Evolutionary conservation across 2,797 vertebrate genomes (phyloP).

Genomic region (Pangasius macronema): DNA sequence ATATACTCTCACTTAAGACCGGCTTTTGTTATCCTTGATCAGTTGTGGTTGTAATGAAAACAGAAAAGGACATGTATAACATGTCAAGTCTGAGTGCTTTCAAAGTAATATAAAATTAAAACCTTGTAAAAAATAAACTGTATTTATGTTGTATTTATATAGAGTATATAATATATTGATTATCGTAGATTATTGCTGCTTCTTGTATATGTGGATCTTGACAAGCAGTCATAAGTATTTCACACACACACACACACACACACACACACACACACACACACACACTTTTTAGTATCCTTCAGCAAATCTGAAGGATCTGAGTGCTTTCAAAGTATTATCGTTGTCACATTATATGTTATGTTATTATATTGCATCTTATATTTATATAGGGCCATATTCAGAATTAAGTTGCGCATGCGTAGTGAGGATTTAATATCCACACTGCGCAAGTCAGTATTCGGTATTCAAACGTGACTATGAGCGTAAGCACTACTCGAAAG

Average conservation of each 20-base stretch:
- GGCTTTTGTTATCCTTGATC: neutral
- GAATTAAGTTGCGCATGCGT: neutral
- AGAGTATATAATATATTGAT: neutral
- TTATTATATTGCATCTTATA: neutral
- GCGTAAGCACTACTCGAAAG: neutral
- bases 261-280: too few relatives aligned
- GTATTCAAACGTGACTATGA: neutral
- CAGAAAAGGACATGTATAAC: too few relatives aligned
- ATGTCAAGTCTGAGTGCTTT: too few relatives aligned
- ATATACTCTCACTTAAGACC: slow-evolving; percentile 6
- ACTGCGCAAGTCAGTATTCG: too few relatives aligned
- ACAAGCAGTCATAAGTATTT: neutral
- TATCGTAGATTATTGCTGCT: neutral
- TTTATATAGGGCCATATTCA: neutral
- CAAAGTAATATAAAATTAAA: neutral
- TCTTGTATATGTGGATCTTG: neutral
- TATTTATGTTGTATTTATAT: neutral
- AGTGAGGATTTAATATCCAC: neutral
- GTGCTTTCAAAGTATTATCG: neutral
- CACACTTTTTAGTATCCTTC: neutral
- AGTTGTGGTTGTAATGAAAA: neutral
- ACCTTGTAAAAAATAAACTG: neutral
- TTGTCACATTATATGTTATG: neutral
- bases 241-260: neutral
- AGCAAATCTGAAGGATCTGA: too few relatives aligned